phyloP scores from a whole-genome alignment of 2,888 invertebrate genomes.

The Apotomis capreana region DNA sequence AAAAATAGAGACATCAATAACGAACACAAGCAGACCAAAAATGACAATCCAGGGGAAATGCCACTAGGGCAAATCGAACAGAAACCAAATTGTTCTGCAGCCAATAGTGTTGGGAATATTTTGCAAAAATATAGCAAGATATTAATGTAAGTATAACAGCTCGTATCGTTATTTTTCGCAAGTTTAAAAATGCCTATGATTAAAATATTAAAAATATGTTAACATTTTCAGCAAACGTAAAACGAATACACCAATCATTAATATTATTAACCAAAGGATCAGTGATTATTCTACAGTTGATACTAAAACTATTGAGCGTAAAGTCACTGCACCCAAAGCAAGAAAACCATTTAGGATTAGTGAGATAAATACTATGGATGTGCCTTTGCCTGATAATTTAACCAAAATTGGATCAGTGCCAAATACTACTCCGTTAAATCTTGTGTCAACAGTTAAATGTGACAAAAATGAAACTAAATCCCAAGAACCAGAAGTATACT shows the following conservation, averaged over 20 bases:
- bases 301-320: slow-evolving; percentile 12
- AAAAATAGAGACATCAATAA: neutral
- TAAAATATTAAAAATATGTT: neutral
- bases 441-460: neutral
- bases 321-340: slow-evolving; percentile 44
- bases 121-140: slow-evolving; percentile 63
- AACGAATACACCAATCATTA: slow-evolving; percentile 12
- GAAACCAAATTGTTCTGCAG: neutral
- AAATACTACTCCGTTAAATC: neutral
- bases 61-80: neutral
- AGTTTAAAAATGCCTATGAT: neutral
- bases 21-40: neutral
- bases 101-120: slow-evolving; percentile 52
- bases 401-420: slow-evolving; percentile 33
- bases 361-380: slow-evolving; percentile 60
- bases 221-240: slow-evolving; percentile 49
- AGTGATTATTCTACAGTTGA: slow-evolving; percentile 2
- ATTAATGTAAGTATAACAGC: slow-evolving; percentile 54
- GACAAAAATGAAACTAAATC: slow-evolving; percentile 1
- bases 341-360: slow-evolving; percentile 67
- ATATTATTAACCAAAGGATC: slow-evolving; percentile 27
- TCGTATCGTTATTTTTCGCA: neutral
- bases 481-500: neutral
- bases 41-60: neutral
- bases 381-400: slow-evolving; percentile 52